Conservation (phyloP, 2,113 vertebrate genomes). For the Meriones unguiculatus region DNA sequence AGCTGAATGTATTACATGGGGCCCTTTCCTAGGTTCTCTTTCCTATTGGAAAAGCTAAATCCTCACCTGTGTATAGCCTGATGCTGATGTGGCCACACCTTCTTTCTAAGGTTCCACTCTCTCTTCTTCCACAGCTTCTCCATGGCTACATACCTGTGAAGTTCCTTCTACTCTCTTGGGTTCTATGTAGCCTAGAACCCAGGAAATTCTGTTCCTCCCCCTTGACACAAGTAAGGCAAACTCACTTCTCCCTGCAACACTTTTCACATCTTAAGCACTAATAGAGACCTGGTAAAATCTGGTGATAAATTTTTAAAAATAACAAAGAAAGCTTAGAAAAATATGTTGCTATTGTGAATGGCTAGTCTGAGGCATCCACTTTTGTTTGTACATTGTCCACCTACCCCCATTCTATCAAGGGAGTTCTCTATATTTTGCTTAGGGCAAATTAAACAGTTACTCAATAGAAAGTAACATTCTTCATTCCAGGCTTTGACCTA, state of each 20-base stretch:
- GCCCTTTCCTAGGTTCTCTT: not conserved
- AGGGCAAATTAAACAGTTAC: not conserved
- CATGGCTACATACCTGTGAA: not conserved
- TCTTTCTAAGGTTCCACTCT: not conserved
- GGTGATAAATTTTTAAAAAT: not conserved
- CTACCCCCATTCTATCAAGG: not conserved
- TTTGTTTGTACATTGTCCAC: not conserved
- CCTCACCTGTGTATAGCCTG: not conserved
- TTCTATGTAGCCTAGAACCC: not conserved
- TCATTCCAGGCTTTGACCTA: constrained; percentile 2
- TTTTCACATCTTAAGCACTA: not conserved
- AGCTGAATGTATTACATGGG: fast-evolving
- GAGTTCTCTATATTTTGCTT: constrained; percentile 3
- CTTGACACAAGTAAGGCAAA: not conserved
- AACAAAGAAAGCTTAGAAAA: not conserved
- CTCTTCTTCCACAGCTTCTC: not conserved
- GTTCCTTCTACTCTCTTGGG: not conserved
- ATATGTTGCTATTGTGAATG: constrained; percentile 6
- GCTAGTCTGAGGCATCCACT: not conserved
- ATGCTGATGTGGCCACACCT: not conserved
- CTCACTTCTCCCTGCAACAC: too few species aligned
- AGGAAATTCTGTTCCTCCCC: not conserved
- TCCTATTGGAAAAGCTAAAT: not conserved
- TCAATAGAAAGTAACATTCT: not conserved
- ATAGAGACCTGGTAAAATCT: not conserved